Evolutionary conservation across 2,888 invertebrate species (phyloP).

Genomic region (Thymelicus lineola): DNA sequence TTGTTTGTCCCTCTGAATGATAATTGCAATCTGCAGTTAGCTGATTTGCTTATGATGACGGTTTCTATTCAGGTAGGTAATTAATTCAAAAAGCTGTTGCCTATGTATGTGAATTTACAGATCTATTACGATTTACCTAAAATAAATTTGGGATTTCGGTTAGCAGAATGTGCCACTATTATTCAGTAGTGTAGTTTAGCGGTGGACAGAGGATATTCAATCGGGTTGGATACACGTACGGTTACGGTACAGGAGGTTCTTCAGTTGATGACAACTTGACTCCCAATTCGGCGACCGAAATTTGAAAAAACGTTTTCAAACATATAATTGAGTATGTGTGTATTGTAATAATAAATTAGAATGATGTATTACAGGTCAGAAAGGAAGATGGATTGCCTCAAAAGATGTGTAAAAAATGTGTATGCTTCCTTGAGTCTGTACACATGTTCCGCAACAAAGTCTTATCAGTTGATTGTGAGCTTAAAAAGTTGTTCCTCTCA

Average conservation of each 20-base stretch:
- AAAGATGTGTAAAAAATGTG: conserved; percentile 84
- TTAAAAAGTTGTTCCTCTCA: conserved; percentile 55
- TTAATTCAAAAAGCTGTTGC: not conserved
- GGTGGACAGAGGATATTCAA: too few relatives aligned
- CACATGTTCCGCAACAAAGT: conserved; percentile 72
- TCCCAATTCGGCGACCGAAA: too few relatives aligned
- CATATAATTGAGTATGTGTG: too few relatives aligned
- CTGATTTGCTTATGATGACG: conserved; percentile 63
- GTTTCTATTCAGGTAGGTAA: conserved; percentile 63
- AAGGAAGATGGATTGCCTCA: conserved; percentile 86
- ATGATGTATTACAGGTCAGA: conserved; percentile 55
- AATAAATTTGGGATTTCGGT: too few relatives aligned
- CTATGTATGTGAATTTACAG: not conserved
- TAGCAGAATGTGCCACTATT: too few relatives aligned
- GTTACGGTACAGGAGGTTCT: too few relatives aligned
- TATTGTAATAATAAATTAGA: not conserved
- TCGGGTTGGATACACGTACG: too few relatives aligned
- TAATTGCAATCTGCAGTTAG: conserved; percentile 58
- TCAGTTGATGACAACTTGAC: too few relatives aligned
- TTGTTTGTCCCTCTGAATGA: conserved; percentile 62
- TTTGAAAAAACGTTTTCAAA: too few relatives aligned
- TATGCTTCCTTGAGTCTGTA: conserved; percentile 73
- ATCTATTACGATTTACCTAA: too few relatives aligned
- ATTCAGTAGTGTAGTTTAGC: too few relatives aligned
- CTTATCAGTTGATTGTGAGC: conserved; percentile 60